These are phyloP conservation scores for Macrophya alboannulata DNA, from an alignment of 2,888 invertebrate species.

Conservation along the genomic window DNA sequence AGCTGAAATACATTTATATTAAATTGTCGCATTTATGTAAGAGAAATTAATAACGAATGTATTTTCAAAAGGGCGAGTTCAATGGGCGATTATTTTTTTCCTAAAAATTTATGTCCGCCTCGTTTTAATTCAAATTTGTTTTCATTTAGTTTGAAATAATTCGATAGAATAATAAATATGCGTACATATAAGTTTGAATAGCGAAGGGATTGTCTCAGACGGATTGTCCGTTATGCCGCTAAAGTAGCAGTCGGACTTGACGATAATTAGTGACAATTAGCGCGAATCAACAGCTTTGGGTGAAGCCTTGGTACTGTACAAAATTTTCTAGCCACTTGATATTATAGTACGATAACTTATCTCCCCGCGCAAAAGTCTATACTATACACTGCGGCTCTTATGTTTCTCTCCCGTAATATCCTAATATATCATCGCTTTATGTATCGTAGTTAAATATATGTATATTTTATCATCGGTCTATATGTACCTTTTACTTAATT, in stretches of 20 bases:
- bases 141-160: neutral
- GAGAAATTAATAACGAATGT: neutral
- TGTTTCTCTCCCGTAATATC: slow-evolving; percentile 27
- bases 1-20: neutral
- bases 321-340: slow-evolving; percentile 55
- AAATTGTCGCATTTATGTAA: neutral
- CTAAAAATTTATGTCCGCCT: neutral
- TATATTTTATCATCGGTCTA: neutral
- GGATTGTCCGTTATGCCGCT: slow-evolving; percentile 48
- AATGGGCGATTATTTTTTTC: neutral
- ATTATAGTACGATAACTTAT: slow-evolving; percentile 50
- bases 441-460: slow-evolving; percentile 18
- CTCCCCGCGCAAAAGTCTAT: slow-evolving; percentile 53
- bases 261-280: slow-evolving; percentile 58
- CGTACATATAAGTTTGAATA: slow-evolving; percentile 11
- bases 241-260: slow-evolving; percentile 55
- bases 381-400: slow-evolving; percentile 30
- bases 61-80: neutral
- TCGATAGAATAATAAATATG: slow-evolving; percentile 10
- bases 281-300: slow-evolving; percentile 58
- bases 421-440: slow-evolving; percentile 34
- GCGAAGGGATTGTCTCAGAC: slow-evolving; percentile 46
- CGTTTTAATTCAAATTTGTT: neutral
- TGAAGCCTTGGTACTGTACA: slow-evolving; percentile 56
- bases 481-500: neutral